Conservation (phyloP, 2,797 vertebrate genomes). For the Sylvia borin region DNA sequence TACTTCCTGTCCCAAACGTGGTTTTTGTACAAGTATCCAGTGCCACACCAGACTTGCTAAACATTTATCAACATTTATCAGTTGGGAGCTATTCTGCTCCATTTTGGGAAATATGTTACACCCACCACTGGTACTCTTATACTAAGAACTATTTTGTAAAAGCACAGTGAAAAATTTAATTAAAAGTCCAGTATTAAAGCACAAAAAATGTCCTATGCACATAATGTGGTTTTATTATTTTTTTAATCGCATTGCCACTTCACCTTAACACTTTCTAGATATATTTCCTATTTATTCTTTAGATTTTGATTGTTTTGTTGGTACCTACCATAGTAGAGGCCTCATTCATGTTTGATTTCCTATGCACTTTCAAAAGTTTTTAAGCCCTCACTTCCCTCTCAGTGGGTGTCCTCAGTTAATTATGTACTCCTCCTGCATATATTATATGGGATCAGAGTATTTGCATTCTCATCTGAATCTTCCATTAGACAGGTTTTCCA, state of each 20-base stretch:
- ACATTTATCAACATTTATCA: not conserved
- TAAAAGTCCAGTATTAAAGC: not conserved
- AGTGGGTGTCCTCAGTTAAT: not conserved
- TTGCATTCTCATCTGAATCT: not conserved
- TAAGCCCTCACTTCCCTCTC: not conserved
- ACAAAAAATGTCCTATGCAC: not conserved
- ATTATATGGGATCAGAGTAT: not conserved
- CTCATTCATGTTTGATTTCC: not conserved
- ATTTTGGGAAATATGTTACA: not conserved
- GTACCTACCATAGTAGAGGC: not conserved
- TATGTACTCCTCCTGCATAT: not conserved
- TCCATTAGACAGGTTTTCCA: not conserved
- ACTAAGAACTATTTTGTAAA: not conserved
- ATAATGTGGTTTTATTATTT: not conserved
- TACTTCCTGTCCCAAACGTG: not conserved
- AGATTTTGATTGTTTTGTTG: not conserved
- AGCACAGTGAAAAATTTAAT: not conserved
- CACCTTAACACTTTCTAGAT: not conserved
- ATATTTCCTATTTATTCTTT: not conserved
- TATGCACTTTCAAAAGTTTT: not conserved
- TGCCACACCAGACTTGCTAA: not conserved
- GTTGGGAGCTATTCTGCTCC: not conserved
- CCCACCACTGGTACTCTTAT: not conserved
- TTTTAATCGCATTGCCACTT: not conserved
- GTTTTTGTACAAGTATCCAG: not conserved